phyloP scores from a whole-genome alignment of 2,888 invertebrate genomes.

The Dysmachus trigonus region DNA sequence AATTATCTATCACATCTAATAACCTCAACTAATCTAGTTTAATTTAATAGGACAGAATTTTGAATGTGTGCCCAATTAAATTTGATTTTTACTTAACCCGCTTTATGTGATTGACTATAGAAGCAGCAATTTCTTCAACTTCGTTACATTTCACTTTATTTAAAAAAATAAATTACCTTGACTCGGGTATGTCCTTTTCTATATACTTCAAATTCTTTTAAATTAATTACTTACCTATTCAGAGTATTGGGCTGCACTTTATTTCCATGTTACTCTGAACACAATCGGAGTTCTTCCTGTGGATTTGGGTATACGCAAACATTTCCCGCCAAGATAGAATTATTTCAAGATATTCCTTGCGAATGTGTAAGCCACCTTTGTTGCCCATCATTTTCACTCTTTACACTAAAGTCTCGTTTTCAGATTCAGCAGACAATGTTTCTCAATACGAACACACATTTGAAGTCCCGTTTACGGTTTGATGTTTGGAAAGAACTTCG shows the following conservation, averaged over 20 bases:
- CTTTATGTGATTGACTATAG: too few species aligned
- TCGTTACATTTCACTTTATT: neutral
- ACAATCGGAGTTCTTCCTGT: neutral
- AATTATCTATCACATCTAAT: neutral
- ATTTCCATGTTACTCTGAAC: conserved; percentile 21
- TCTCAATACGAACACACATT: neutral
- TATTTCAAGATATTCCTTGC: neutral
- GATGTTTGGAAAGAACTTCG: conserved; percentile 9
- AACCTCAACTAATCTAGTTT: neutral
- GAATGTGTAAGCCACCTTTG: neutral
- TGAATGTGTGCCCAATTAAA: too few species aligned
- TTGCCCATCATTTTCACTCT: neutral
- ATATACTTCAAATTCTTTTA: neutral
- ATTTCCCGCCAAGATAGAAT: neutral
- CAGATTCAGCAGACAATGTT: neutral
- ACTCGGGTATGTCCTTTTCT: neutral
- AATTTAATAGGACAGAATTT: too few species aligned
- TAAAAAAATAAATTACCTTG: neutral
- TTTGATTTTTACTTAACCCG: too few species aligned
- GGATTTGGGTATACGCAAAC: neutral
- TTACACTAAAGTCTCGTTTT: conserved; percentile 6
- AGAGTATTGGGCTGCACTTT: conserved; percentile 45
- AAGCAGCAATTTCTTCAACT: neutral
- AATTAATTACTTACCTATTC: conserved; percentile 28
- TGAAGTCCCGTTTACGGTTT: neutral